Evolutionary conservation across 2,888 invertebrate genomes (phyloP), one percentile per base, ranked within the genome.

Genomic region (Eumerus sabulonum): DNA sequence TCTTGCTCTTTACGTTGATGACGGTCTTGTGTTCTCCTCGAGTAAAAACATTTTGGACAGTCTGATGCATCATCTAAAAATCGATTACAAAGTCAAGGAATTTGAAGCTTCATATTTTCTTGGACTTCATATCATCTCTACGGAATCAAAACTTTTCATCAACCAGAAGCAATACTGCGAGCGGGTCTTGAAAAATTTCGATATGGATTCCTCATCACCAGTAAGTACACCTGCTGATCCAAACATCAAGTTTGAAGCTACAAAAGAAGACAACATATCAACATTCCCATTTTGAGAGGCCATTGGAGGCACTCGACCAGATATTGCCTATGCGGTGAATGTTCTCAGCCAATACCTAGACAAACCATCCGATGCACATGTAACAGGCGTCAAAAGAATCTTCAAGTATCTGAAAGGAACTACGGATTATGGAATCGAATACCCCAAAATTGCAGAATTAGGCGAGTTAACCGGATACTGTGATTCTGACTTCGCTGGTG

Each of bases 131-230:
- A 62, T 40, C 14, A 60, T 63, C 13, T 44, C 51, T 27, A 63
- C 51, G 27, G 51, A 51, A 17, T 50, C 48, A 50, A 50, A 50
- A 36, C 54, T 64, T 1, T 45, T 54, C n/a, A 64, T 54, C n/a
- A 64, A 64, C 16, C 64, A 64, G 47, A 47, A 54, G 40, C 64
- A 54, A 19, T 54, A 54, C 38, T 54, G 64, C 19, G 35, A 66
- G 53, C 35, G 54, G 45, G 45, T 64, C 11, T 40, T 40, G 40
- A 3, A 9, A 40, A 40, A 40, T 40, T 11, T 40, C 40, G 9
- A 40, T 40, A 40, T 40, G 40, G 40, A 40, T 9, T 40, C 40
- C 9, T 40, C 40, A 40, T 40, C 40, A 40, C 40, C 40, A 13
- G 40, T 40, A 14, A 53, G 19, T 14, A 64, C 48, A 48, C 48